Base-by-base conservation (phyloP, 2,888 invertebrate genomes). In the Scaeva pyrastri region DNA sequence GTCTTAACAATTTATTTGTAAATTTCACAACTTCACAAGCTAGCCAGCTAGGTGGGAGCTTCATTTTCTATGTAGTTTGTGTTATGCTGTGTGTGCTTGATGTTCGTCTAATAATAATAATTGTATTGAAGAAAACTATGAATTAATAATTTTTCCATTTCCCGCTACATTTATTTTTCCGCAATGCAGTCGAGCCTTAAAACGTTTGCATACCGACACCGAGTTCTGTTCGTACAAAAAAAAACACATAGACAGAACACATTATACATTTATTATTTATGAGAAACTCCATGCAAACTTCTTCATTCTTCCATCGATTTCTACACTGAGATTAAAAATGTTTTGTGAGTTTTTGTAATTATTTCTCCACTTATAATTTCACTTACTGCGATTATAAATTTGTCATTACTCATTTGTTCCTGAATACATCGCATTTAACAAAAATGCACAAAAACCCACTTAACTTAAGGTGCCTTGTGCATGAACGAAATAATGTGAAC, bases 141-240 rank as follows among this genome's bases (percentile, higher is more conserved):
- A 82, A 82, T 82, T 71, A 72, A 77, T 31, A 68, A 55, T 73
- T 77, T 73, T 74, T 73, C 41, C 77, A 77, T 83, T 77, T 83
- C 62, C 45, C 70, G 83, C 62, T 56, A 77, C 60, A 78, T 78
- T 74, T 62, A 56, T 39, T 62, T 73, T 52, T 66, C 56, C 43
- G 31, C 39, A 11, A 21, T 19, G 43, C 55, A 52, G 68, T 70
- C 16, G 68, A 23, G 45, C 52, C 62, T 41, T 21, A n/a, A 73
- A 74, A 74, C n/a, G 55, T 52, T 77, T 36, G 75, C 66, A 82
- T 68, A 58, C 72, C 64, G 45, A 82, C 60, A 58, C 72, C 64
- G 45, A 45, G 14, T 58, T 23, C n/a, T 50, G 41, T 4, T 11
- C 19, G 39, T 39, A 39, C 26, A 39, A 6, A 45, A 43, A 60